These are phyloP conservation scores for Dryas iulia DNA, from an alignment of 1,140 invertebrate genomes.

Conservation along the genomic window DNA sequence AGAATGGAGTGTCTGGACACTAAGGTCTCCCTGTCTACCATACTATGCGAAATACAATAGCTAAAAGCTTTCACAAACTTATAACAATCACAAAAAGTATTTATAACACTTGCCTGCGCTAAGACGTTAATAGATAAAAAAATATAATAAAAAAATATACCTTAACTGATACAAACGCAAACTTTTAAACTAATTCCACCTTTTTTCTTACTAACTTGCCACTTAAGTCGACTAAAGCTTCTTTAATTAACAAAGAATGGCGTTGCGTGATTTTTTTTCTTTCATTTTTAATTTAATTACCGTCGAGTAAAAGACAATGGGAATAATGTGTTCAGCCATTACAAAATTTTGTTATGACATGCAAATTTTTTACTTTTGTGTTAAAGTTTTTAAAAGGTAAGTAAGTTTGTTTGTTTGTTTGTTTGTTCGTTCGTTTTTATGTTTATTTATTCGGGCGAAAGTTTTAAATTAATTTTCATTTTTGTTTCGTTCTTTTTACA, in stretches of 20 bases:
- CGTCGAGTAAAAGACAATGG: slow-evolving; percentile 60
- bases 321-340: slow-evolving; percentile 68
- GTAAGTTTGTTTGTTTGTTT: slow-evolving; percentile 9
- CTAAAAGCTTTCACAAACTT: too few relatives aligned
- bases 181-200: slow-evolving; percentile 55
- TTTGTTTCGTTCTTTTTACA: neutral
- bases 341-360: slow-evolving; percentile 53
- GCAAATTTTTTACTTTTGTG: slow-evolving; percentile 56
- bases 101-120: neutral
- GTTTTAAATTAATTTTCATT: slow-evolving; percentile 1
- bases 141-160: slow-evolving; percentile 44
- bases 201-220: slow-evolving; percentile 71
- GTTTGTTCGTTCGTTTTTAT: too few relatives aligned
- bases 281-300: slow-evolving; percentile 78
- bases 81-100: neutral
- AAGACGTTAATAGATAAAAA: neutral
- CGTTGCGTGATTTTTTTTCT: slow-evolving; percentile 66
- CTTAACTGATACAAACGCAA: slow-evolving; percentile 57
- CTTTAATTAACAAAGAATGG: slow-evolving; percentile 76
- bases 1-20: too few relatives aligned
- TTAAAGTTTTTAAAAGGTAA: slow-evolving; percentile 28
- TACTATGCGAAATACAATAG: too few relatives aligned
- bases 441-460: slow-evolving; percentile 5
- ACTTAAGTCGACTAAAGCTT: slow-evolving; percentile 69
- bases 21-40: too few relatives aligned